phyloP scores from a whole-genome alignment of 2,797 vertebrate genomes.

The Sebastes hopkinsi region DNA sequence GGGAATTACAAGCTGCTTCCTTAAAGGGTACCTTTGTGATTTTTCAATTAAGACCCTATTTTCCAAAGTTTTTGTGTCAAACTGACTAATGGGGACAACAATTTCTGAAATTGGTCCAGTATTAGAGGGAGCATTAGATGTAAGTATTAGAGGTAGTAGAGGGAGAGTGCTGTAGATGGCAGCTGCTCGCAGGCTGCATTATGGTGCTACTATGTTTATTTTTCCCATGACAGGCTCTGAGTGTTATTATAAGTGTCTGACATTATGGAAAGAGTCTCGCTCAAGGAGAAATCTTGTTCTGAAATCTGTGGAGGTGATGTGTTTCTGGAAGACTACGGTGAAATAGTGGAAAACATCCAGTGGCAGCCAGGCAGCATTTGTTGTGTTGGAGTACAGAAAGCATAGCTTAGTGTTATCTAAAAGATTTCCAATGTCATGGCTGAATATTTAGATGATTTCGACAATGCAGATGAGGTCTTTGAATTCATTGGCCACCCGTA shows the following conservation, averaged over 20 bases:
- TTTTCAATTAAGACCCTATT: background rate
- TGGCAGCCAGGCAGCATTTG: background rate
- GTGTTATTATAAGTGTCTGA: no score
- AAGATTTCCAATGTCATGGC: background rate
- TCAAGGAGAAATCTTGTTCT: background rate
- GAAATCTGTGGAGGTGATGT: background rate
- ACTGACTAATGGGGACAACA: background rate
- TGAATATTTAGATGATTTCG: no score
- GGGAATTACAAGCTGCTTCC: background rate
- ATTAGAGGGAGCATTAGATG: background rate
- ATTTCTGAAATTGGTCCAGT: background rate
- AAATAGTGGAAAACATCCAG: no score
- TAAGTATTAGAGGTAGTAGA: background rate
- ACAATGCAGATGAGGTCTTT: no score
- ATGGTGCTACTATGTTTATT: background rate
- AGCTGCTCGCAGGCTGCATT: background rate
- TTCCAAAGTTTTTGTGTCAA: background rate
- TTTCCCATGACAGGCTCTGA: no score
- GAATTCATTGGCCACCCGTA: accelerated
- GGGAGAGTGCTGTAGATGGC: background rate
- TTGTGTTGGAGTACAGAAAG: background rate
- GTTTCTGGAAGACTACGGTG: background rate
- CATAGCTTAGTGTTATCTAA: background rate
- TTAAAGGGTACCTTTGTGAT: background rate
- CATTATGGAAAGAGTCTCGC: background rate